Evolutionary conservation across 2,113 vertebrate genomes (phyloP), one percentile per base, ranked within the genome.

Genomic region (Centrocercus urophasianus): DNA sequence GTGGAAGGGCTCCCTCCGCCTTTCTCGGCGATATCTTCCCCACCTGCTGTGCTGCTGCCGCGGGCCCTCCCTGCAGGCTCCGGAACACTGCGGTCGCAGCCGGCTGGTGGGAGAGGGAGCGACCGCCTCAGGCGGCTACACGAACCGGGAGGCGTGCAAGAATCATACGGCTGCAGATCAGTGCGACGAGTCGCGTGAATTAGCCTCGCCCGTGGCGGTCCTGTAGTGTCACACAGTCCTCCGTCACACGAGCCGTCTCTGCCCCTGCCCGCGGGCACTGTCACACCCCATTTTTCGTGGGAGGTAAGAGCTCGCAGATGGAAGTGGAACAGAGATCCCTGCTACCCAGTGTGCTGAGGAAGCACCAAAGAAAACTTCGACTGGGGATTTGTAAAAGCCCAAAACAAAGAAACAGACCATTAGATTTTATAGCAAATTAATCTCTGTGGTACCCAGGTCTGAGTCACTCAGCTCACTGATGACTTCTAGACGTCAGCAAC

Each of bases 181-280:
- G 36, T 30, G 0, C 14, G 19, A 2, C 7, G 0, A 3, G 11
- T 2, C 3, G 1, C 4, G 18, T 1, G n/a, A 7, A 4, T 11
- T 20, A 3, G 10, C 40, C 56, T 0, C 6, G 9, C 19, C 16
- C 15, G 45, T 2, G 30, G 50, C 48, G 4, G 8, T 30, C 60
- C 34, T 61, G 60, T 16, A 40, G 16, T 18, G 34, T 7, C 25
- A 9, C 3, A 2, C 4, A 25, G 1, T 38, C 25, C 30, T 8
- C 22, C 24, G 6, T 1, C 32, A 6, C 2, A 34, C 0, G 8
- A n/a, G 45, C 28, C 3, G 9, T 11, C 45, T 22, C 40, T 24
- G 8, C 2, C 11, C 34, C 34, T 13, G 14, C 8, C 20, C 32
- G 3, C 27, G 8, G 9, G 13, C 40, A 5, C 28, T 5, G 24